Conservation (phyloP, 2,113 vertebrate genomes). For the Protomyctophum bolini region DNA sequence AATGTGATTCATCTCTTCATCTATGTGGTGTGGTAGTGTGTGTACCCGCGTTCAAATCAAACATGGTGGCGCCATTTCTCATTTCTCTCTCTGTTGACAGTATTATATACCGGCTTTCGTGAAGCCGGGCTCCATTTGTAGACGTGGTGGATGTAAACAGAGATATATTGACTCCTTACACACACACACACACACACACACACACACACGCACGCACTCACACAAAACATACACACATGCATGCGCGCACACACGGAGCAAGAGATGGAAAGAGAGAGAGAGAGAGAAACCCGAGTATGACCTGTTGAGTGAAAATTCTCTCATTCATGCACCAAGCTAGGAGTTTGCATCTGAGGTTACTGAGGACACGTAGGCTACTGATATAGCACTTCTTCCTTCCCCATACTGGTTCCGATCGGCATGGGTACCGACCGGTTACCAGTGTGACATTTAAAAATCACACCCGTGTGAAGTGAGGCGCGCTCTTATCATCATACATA, state of each 20-base stretch:
- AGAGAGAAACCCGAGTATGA: constrained; percentile 39
- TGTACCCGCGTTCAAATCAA: no score
- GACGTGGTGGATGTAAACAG: constrained; percentile 46
- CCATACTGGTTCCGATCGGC: no score
- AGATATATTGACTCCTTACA: constrained; percentile 41
- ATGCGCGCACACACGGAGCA: background rate
- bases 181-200: constrained; percentile 9
- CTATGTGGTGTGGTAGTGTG: background rate
- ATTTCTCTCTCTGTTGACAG: constrained; percentile 16
- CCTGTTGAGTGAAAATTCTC: constrained; percentile 52
- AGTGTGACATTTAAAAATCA: no score
- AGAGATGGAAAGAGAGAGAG: background rate
- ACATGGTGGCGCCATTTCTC: constrained; percentile 3
- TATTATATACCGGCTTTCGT: constrained; percentile 33
- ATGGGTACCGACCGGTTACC: no score
- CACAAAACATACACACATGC: background rate
- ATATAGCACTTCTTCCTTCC: no score
- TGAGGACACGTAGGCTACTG: background rate
- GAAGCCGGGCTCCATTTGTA: constrained; percentile 44
- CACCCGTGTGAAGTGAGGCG: no score
- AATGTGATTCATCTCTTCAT: background rate
- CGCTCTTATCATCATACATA: no score
- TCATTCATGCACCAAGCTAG: constrained; percentile 42
- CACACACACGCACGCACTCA: background rate
- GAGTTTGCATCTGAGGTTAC: constrained; percentile 31